phyloP scores from a whole-genome alignment of 1,140 invertebrate species.

The Cydia splendana region DNA sequence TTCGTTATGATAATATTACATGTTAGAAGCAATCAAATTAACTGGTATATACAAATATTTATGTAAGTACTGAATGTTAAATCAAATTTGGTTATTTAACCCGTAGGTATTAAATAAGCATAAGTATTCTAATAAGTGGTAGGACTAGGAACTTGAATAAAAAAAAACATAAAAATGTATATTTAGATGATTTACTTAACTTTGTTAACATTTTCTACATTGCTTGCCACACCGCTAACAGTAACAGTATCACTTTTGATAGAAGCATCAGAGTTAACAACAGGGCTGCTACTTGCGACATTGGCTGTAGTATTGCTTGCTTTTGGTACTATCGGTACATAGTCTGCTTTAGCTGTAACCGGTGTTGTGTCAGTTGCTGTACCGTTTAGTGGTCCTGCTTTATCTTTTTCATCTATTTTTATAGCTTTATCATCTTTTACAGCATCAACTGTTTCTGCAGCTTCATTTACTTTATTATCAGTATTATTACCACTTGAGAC shows the following conservation, averaged over 20 bases:
- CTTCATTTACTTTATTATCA: neutral
- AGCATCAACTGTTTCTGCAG: neutral
- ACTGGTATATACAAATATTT: too few relatives aligned
- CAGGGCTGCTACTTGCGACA: neutral
- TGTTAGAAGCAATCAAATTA: neutral
- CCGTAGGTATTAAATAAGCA: too few relatives aligned
- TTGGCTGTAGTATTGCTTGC: neutral
- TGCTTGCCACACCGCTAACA: neutral
- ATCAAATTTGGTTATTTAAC: too few relatives aligned
- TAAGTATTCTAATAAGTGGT: too few relatives aligned
- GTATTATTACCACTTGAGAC: neutral
- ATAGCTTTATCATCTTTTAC: neutral
- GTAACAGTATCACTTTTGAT: neutral
- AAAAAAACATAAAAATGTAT: neutral
- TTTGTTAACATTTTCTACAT: neutral
- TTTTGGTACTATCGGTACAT: neutral
- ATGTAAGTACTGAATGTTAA: too few relatives aligned
- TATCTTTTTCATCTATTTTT: neutral
- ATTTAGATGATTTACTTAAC: neutral
- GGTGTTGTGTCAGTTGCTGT: neutral
- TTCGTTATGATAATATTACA: neutral
- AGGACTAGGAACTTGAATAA: neutral
- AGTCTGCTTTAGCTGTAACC: neutral
- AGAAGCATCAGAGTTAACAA: neutral
- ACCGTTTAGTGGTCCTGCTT: neutral